Base-by-base conservation (phyloP, 1,140 invertebrate species). In the Cydia splendana region DNA sequence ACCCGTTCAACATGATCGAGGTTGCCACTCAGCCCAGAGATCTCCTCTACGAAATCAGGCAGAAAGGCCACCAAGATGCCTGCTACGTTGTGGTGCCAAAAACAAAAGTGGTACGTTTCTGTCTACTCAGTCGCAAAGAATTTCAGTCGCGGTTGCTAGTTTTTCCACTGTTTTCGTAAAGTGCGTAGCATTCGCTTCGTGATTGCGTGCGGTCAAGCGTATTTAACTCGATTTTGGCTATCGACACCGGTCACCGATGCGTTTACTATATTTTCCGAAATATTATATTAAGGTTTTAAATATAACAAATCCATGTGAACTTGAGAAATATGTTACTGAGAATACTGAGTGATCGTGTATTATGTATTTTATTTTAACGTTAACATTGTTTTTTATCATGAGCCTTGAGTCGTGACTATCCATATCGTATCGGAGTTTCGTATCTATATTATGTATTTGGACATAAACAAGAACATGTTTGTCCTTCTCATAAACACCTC, bases 81-180 rank as follows among this genome's bases (percentile, higher is more conserved):
- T 95, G 94, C 93, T 95, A 95, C 86, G 94, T 95, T 80, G 95
- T 95, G 93, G 95, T 95, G 85, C 94, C 94, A 84, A 94, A 95
- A 94, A 90, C 94, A 92, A 93, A 94, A 94, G 94, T 62, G 57
- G 57, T 95, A 94, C 88, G 94, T 94, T 93, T 84, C 53, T 75
- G n/a, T 28, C 51, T 53, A 71, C 75, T 20, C 53, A 69, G 18
- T 77, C 18, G 48, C 28, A 51, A 67, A 69, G 24, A n/a, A 73
- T 71, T 77, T 73, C 20, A 24, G 2, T 10, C 57, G 67, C 15
- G 28, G 67, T 20, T 10, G 6, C 18, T 38, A 71, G 30, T 20
- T 71, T 67, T 45, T 71, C 15, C 30, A 69, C 65, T 18, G 18
- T 69, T 69, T 69, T 69, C 65, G 65, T 71, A 38, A 34, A 69